Conservation (phyloP, 2,113 vertebrate genomes). For the Verasper variegatus region DNA sequence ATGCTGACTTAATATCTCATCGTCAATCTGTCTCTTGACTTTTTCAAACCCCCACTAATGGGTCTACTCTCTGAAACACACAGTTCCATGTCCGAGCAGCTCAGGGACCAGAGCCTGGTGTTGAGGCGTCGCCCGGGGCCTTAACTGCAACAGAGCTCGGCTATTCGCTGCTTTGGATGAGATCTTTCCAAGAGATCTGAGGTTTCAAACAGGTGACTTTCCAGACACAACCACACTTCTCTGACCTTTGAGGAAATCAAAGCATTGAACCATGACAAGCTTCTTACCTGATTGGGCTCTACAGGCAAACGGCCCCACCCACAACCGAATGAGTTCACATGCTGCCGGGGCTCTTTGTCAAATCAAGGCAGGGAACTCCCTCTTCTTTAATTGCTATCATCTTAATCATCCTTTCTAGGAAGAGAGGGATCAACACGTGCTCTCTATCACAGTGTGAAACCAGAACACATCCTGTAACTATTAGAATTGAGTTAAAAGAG, state of each 20-base stretch:
- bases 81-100: neutral
- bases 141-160: neutral
- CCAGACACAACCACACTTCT: neutral
- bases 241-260: conserved; percentile 5
- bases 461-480: neutral
- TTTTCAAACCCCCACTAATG: neutral
- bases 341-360: neutral
- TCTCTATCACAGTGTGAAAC: no score
- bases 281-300: neutral
- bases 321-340: neutral
- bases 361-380: neutral
- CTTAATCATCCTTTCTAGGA: neutral
- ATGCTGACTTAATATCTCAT: neutral
- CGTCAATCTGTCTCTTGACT: conserved; percentile 19
- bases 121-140: conserved; percentile 14
- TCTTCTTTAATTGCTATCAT: neutral
- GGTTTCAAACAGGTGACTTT: neutral
- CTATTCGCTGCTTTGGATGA: conserved; percentile 23
- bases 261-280: neutral
- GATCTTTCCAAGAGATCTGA: conserved; percentile 33
- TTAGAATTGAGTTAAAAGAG: neutral
- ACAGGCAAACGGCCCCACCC: no score
- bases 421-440: neutral
- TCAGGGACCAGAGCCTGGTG: neutral
- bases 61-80: neutral